A percentile compares a stretch with the other conserved stretches of the same genome.
These are phyloP conservation scores for Enteromius trimaculatus DNA, from an alignment of 2,797 vertebrate species.

Conservation along the genomic window DNA sequence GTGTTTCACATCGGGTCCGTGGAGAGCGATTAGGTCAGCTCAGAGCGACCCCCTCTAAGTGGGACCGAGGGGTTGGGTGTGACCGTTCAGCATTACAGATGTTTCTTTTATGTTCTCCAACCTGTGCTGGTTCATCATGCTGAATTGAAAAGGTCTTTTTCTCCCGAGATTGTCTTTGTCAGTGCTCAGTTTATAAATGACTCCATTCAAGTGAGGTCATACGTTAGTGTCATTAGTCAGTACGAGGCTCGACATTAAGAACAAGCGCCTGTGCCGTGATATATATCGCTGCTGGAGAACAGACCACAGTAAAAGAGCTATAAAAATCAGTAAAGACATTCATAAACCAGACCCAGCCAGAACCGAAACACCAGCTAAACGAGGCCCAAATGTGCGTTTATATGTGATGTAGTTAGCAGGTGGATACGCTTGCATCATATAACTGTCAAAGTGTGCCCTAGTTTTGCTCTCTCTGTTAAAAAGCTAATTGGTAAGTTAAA, in stretches of 20 bases:
- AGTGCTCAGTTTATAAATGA: conserved; percentile 19
- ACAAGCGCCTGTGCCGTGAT: neutral
- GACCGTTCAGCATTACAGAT: conserved; percentile 34
- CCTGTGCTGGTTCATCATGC: conserved; percentile 19
- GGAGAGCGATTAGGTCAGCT: conserved; percentile 3
- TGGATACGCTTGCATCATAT: conserved; percentile 13
- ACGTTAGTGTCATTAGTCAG: conserved; percentile 28
- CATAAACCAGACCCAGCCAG: conserved; percentile 33
- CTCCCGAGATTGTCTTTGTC: conserved; percentile 23
- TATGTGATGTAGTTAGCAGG: conserved; percentile 31
- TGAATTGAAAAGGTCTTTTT: conserved; percentile 9
- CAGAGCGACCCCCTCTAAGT: conserved; percentile 18
- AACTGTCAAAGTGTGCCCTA: neutral
- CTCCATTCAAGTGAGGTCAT: conserved; percentile 29
- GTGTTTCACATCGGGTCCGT: neutral
- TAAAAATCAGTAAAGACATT: conserved; percentile 31
- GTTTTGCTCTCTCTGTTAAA: neutral
- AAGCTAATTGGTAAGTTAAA: conserved; percentile 1
- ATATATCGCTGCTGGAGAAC: conserved; percentile 32
- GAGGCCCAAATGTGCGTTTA: conserved; percentile 48
- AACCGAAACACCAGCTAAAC: conserved; percentile 37
- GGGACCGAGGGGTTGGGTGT: neutral
- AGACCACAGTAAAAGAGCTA: conserved; percentile 40
- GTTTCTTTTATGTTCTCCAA: conserved; percentile 24
- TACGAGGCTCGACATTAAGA: neutral